phyloP scores from a whole-genome alignment of 2,797 vertebrate species.

The Peromyscus attwateri region DNA sequence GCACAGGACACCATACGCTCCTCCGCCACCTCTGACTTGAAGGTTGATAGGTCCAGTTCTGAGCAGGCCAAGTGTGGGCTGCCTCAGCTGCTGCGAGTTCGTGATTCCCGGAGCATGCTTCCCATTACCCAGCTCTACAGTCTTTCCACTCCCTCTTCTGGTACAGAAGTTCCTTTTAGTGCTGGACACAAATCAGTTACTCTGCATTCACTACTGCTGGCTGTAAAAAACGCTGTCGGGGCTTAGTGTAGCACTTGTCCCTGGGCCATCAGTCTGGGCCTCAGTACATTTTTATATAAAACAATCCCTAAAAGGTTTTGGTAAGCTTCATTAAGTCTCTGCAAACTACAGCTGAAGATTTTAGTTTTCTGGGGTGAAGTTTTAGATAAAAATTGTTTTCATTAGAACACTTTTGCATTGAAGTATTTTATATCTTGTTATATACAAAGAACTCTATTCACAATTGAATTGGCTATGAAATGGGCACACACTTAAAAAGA shows the following conservation, averaged over 20 bases:
- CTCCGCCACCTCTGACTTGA: not conserved
- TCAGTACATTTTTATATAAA: not conserved
- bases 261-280: no score
- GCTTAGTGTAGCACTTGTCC: not conserved
- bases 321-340: slow-evolving; percentile 8
- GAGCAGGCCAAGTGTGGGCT: no score
- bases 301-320: not conserved
- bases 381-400: not conserved
- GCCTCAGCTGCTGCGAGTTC: no score
- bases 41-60: not conserved
- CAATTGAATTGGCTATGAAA: not conserved
- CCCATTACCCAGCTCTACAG: no score
- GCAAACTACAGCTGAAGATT: not conserved
- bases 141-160: not conserved
- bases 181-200: not conserved
- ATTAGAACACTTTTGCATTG: not conserved
- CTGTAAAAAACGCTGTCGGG: not conserved
- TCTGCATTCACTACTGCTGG: not conserved
- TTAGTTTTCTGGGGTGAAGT: slow-evolving; percentile 39
- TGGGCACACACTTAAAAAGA: not conserved
- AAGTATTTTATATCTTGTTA: slow-evolving; percentile 54
- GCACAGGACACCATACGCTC: no score
- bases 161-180: not conserved
- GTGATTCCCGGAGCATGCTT: not conserved
- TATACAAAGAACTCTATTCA: slow-evolving; percentile 19